phyloP scores from a whole-genome alignment of 2,888 invertebrate species.

The Agonopterix alstromeriana region DNA sequence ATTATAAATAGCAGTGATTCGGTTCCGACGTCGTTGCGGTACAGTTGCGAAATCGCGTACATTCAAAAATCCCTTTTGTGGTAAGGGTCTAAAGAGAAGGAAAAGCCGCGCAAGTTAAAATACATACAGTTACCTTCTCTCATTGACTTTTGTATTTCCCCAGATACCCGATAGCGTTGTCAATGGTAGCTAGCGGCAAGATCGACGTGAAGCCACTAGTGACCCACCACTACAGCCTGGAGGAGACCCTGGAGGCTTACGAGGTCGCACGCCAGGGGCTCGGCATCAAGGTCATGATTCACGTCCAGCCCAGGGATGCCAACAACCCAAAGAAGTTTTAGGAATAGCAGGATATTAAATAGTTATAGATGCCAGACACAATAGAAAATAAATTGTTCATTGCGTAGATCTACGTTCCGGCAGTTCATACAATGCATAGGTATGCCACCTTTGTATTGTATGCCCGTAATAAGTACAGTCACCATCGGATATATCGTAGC shows the following conservation, averaged over 20 bases:
- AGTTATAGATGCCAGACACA: not conserved
- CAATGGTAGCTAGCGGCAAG: constrained; percentile 85
- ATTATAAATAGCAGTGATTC: too few relatives aligned
- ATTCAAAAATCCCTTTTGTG: too few relatives aligned
- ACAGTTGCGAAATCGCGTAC: too few relatives aligned
- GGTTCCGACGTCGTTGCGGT: too few relatives aligned
- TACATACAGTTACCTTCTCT: too few relatives aligned
- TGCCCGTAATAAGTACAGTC: too few relatives aligned
- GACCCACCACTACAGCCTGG: constrained; percentile 87
- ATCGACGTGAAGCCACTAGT: constrained; percentile 88
- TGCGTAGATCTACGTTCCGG: not conserved
- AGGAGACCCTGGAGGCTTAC: constrained; percentile 88
- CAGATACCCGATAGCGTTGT: constrained; percentile 88
- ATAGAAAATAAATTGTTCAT: not conserved
- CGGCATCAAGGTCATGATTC: constrained; percentile 93
- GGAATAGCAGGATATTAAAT: not conserved
- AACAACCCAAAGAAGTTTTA: constrained; percentile 59
- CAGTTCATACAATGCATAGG: too few relatives aligned
- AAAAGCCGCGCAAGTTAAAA: too few relatives aligned
- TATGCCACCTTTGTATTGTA: too few relatives aligned
- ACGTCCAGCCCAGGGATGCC: constrained; percentile 74
- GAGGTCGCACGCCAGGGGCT: constrained; percentile 85
- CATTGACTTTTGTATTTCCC: not conserved
- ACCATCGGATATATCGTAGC: too few relatives aligned
- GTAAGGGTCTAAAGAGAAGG: too few relatives aligned